Base-by-base conservation (phyloP, 2,113 vertebrate species). In the Mustela nigripes region DNA sequence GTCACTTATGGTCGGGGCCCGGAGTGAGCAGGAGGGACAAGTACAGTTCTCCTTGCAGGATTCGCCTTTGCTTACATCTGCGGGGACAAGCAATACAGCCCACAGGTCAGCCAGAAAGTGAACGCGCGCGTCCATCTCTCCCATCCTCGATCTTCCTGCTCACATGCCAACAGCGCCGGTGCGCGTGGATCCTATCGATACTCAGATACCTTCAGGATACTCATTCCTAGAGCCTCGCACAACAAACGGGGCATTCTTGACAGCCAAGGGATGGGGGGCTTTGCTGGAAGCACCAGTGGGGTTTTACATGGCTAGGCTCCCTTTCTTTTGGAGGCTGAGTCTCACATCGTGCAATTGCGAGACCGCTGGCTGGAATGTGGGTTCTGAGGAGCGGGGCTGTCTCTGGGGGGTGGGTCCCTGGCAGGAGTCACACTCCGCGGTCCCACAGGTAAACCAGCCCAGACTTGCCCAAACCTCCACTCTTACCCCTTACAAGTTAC, bases 1-100 rank as follows among this genome's bases (percentile, higher is more conserved):
- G 98, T 99, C 99, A 56, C 99, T 99, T 97, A 99, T 99, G 98
- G 99, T 99, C 1, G 99, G 99, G 12, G 99, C 98, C 15, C 98
- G 99, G 2, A 98, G 99, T 0, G 95, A 97, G 91, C 98, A 99
- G 95, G 98, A 96, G 67, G 99, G 98, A 96, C 98, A 99, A 48
- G 98, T 93, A 42, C 98, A 98, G 28, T 96, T 98, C 94, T 98
- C 98, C 48, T 97, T 93, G 83, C 98, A 98, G 33, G 96, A 83
- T 19, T 31, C 31, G 31, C 62, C 96, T 79, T 98, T 96, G 97
- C 98, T 98, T 89, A 95, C 56, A 78, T 98, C 99, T 99, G 98
- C 88, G 96, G 83, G 94, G 18, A 96, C 94, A 98, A 94, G 74
- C 63, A 93, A 36, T 1, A 96, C 3, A 26, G 39, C 9, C 24